Evolutionary conservation across 2,888 invertebrate genomes (phyloP), one percentile per base, ranked within the genome.

Genomic region (Bembecia ichneumoniformis): DNA sequence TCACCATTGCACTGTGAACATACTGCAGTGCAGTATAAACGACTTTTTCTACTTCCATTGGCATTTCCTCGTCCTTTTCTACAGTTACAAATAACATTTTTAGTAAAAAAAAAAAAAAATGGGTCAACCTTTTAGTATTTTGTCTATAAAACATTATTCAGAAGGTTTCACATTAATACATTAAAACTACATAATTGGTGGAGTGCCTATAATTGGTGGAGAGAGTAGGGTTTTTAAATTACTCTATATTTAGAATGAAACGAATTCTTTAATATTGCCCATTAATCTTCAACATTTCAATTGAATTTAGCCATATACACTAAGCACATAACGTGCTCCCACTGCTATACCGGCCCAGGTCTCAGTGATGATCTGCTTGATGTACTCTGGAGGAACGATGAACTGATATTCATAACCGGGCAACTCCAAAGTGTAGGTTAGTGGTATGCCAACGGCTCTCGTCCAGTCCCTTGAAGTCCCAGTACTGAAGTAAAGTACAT

Each of bases 391-490:
- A 2, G 89, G 89, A 0, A 91, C 89, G 54, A 90, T 60, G 68
- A 93, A 93, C 7, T 62, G 62, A 49, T 78, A 82, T 1, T 82
- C 76, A 52, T 91, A 91, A 34, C 89, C 90, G 0, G 92, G 91
- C 50, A 93, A 74, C 70, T 93, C 93, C 65, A 92, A 72, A 7
- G 92, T 92, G 60, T 91, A 92, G 0, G 91, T 86, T 35, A 91
- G 75, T 0, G 89, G 88, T 48, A 91, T 78, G 0, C 88, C 89
- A 0, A 76, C 82, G 11, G 82, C 90, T 56, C 88, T 87, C 0
- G 91, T 90, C 88, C 91, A 93, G 70, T 93, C 93, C 54, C 91
- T 89, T 59, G 92, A 92, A 3, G 91, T 91, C 20, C 93, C 93
- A 13, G 89, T 82, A 0, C 91, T 89, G 51, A 76, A 84, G 66